A percentile compares a stretch with the other conserved stretches of the same genome.
phyloP scores from a whole-genome alignment of 2,113 vertebrate species.

The Engystomops pustulosus region DNA sequence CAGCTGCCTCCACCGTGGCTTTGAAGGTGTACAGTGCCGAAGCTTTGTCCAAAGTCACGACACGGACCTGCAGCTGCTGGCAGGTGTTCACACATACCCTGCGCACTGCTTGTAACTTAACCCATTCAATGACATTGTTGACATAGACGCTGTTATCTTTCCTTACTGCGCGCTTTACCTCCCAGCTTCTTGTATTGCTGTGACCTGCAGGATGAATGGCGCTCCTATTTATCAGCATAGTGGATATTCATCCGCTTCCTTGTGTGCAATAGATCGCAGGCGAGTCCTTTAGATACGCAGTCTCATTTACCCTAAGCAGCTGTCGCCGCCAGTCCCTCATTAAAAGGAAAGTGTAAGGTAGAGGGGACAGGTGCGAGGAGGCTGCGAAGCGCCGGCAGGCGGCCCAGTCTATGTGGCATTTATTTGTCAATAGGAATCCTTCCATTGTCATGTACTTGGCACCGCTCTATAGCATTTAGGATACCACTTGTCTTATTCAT shows the following conservation, averaged over 20 bases:
- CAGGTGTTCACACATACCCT: conserved; percentile 43
- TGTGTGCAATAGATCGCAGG: conserved; percentile 46
- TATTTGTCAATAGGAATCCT: conserved; percentile 41
- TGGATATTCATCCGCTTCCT: conserved; percentile 25
- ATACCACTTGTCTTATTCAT: conserved; percentile 48
- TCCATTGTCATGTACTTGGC: conserved; percentile 47
- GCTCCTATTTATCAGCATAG: conserved; percentile 29
- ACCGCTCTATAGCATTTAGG: conserved; percentile 40
- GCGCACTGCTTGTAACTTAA: background rate
- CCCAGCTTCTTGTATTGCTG: conserved; percentile 12
- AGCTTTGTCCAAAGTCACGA: conserved; percentile 37
- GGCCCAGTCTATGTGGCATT: background rate
- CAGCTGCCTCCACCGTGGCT: conserved; percentile 18
- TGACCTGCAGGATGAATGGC: conserved; percentile 50
- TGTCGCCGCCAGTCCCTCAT: conserved; percentile 35
- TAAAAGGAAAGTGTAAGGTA: conserved; percentile 45
- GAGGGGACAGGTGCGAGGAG: conserved; percentile 35
- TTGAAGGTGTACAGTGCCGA: conserved; percentile 49
- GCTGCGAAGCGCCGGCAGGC: conserved; percentile 4
- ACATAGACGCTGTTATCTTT: conserved; percentile 50
- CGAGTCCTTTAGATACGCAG: conserved; percentile 34
- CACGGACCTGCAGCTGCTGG: conserved; percentile 45
- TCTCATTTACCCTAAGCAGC: conserved; percentile 48
- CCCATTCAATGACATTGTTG: conserved; percentile 30
- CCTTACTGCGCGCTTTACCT: conserved; percentile 24